These are phyloP conservation scores for Paracyclopina nana DNA, from an alignment of 1,140 invertebrate species.

Conservation along the genomic window DNA sequence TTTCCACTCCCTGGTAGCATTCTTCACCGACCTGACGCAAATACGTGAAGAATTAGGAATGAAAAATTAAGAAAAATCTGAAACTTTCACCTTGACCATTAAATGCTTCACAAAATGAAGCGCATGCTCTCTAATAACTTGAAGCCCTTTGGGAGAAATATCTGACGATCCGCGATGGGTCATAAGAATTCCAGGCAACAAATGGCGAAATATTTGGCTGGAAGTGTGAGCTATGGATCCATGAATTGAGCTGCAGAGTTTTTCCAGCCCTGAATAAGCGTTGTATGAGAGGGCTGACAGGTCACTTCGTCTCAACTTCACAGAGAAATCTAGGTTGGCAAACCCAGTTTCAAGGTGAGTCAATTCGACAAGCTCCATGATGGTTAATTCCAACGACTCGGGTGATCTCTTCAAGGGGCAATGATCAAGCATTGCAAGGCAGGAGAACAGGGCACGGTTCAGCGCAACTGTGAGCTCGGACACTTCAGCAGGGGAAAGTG, in stretches of 20 bases:
- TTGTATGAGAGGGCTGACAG: conserved; percentile 27
- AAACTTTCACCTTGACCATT: not conserved
- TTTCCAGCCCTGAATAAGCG: conserved; percentile 29
- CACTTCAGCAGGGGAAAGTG: conserved; percentile 18
- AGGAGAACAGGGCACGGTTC: conserved; percentile 27
- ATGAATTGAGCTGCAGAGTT: conserved; percentile 30
- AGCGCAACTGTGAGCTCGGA: conserved; percentile 21
- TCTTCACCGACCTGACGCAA: conserved; percentile 25
- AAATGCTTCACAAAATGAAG: conserved; percentile 33
- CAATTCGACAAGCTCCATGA: conserved; percentile 30
- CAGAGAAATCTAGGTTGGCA: conserved; percentile 20
- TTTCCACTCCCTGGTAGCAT: conserved; percentile 26
- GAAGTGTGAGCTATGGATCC: conserved; percentile 29
- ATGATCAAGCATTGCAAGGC: conserved; percentile 28
- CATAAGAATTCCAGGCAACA: conserved; percentile 31
- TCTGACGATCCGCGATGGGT: conserved; percentile 24
- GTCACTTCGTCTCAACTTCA: conserved; percentile 20
- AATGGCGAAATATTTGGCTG: conserved; percentile 29
- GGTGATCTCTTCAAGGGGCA: conserved; percentile 31
- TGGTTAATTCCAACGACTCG: conserved; percentile 29
- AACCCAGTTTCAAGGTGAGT: conserved; percentile 29
- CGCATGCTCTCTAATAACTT: conserved; percentile 29
- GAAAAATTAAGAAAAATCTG: not conserved
- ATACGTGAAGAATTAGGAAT: not conserved
- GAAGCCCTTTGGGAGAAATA: conserved; percentile 26